phyloP scores from a whole-genome alignment of 2,797 vertebrate genomes.

The Gymnothorax reevesii region DNA sequence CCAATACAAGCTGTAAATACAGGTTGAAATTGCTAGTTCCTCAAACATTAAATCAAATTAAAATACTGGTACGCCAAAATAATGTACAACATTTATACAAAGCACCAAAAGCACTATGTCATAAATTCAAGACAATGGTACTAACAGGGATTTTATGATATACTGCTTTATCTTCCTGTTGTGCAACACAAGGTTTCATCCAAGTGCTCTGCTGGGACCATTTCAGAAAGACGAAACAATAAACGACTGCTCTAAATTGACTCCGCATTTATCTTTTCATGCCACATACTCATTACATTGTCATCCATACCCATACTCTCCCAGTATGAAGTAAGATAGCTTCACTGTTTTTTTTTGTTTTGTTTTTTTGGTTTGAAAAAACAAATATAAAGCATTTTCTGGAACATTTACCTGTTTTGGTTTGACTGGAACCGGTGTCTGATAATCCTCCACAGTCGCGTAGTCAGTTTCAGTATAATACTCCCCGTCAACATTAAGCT shows the following conservation, averaged over 20 bases:
- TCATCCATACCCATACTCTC: not conserved
- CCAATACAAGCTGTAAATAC: not conserved
- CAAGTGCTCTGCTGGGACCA: not conserved
- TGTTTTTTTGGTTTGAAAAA: not conserved
- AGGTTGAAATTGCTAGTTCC: not conserved
- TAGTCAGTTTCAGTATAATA: slow-evolving; percentile 83
- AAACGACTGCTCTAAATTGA: slow-evolving; percentile 14
- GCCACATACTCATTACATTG: not conserved
- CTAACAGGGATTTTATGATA: not conserved
- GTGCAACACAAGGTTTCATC: not conserved
- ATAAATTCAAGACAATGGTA: not conserved
- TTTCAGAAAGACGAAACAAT: not conserved
- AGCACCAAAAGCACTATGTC: not conserved
- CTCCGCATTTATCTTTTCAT: slow-evolving; percentile 25
- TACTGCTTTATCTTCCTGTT: slow-evolving; percentile 13
- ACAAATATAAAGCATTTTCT: not conserved
- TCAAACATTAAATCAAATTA: not conserved
- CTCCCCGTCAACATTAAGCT: slow-evolving; percentile 75
- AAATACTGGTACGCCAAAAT: not conserved
- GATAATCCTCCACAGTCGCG: slow-evolving; percentile 72
- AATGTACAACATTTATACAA: not conserved
- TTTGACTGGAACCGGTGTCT: slow-evolving; percentile 77
- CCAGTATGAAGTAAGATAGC: not conserved
- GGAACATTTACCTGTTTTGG: slow-evolving; percentile 78
- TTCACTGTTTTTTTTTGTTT: not conserved